A percentile compares a stretch with the other conserved stretches of the same genome.
Evolutionary conservation across 2,113 vertebrate species (phyloP).

Genomic region (Lutjanus erythropterus): DNA sequence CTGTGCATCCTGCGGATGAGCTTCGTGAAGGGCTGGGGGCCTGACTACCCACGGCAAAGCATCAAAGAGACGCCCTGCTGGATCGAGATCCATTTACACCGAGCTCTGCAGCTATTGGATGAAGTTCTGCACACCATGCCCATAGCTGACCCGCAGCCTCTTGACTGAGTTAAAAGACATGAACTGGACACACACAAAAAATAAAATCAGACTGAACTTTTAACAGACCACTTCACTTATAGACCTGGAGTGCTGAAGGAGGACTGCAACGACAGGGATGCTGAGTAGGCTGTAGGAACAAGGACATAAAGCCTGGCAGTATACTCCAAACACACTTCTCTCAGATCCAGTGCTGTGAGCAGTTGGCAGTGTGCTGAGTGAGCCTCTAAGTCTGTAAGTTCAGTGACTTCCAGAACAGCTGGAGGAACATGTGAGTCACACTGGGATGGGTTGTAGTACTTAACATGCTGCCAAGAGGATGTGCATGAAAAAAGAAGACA

Average conservation of each 20-base stretch:
- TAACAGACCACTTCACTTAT: slow-evolving; percentile 53
- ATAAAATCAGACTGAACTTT: slow-evolving; percentile 44
- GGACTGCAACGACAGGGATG: slow-evolving; percentile 49
- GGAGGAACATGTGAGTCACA: slow-evolving; percentile 57
- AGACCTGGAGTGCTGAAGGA: slow-evolving; percentile 46
- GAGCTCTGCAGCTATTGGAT: slow-evolving; percentile 96
- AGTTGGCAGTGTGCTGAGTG: neutral
- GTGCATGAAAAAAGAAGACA: slow-evolving; percentile 17
- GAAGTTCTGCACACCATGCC: slow-evolving; percentile 99
- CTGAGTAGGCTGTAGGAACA: slow-evolving; percentile 44
- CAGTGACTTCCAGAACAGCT: slow-evolving; percentile 50
- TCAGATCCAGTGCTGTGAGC: slow-evolving; percentile 8
- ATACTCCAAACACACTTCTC: slow-evolving; percentile 38
- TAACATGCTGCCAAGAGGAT: slow-evolving; percentile 33
- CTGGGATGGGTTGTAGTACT: slow-evolving; percentile 34
- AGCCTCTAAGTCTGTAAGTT: slow-evolving; percentile 36
- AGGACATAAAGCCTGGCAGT: slow-evolving; percentile 37
- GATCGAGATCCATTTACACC: slow-evolving; percentile 97
- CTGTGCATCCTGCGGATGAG: slow-evolving; percentile 98
- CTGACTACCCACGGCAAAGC: slow-evolving; percentile 96
- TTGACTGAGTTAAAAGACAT: slow-evolving; percentile 87
- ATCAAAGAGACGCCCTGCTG: slow-evolving; percentile 99
- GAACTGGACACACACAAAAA: slow-evolving; percentile 36
- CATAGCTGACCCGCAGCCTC: slow-evolving; percentile 96
- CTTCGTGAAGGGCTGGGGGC: slow-evolving; percentile 98